These are phyloP conservation scores for Ctenopoma kingsleyae DNA, from an alignment of 2,797 vertebrate genomes.

Conservation along the genomic window DNA sequence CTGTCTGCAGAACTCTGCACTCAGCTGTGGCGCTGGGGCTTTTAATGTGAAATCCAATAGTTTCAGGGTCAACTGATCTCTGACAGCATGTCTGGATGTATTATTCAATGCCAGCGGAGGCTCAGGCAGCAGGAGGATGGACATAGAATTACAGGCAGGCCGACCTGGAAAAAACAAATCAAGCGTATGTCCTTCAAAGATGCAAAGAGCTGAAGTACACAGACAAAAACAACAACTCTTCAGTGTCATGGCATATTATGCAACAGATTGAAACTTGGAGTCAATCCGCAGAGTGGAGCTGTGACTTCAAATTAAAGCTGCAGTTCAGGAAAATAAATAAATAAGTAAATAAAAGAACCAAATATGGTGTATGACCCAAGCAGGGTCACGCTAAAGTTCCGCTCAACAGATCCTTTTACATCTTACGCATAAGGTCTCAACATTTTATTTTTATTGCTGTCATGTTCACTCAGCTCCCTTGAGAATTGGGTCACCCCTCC, in stretches of 20 bases:
- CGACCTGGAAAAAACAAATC: slow-evolving; percentile 35
- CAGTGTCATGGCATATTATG: slow-evolving; percentile 58
- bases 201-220: slow-evolving; percentile 43
- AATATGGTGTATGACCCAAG: slow-evolving; percentile 47
- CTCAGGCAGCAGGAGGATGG: slow-evolving; percentile 50
- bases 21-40: slow-evolving; percentile 59
- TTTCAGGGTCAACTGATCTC: slow-evolving; percentile 82
- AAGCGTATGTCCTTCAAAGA: slow-evolving; percentile 52
- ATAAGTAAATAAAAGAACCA: slow-evolving; percentile 14
- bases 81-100: slow-evolving; percentile 78
- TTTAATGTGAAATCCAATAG: slow-evolving; percentile 81
- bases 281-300: slow-evolving; percentile 33
- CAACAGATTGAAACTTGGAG: slow-evolving; percentile 71
- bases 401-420: slow-evolving; percentile 56
- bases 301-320: slow-evolving; percentile 16
- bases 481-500: slow-evolving; percentile 61
- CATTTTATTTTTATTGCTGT: slow-evolving; percentile 71
- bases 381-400: slow-evolving; percentile 55
- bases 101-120: slow-evolving; percentile 72
- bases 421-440: slow-evolving; percentile 52
- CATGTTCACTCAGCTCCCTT: slow-evolving; percentile 66
- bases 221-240: slow-evolving; percentile 50
- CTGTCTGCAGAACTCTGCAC: slow-evolving; percentile 69
- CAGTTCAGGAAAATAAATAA: not conserved
- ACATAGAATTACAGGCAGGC: slow-evolving; percentile 54